Evolutionary conservation across 2,888 invertebrate genomes (phyloP), one percentile per base, ranked within the genome.

Genomic region (Chloromyia formosa): DNA sequence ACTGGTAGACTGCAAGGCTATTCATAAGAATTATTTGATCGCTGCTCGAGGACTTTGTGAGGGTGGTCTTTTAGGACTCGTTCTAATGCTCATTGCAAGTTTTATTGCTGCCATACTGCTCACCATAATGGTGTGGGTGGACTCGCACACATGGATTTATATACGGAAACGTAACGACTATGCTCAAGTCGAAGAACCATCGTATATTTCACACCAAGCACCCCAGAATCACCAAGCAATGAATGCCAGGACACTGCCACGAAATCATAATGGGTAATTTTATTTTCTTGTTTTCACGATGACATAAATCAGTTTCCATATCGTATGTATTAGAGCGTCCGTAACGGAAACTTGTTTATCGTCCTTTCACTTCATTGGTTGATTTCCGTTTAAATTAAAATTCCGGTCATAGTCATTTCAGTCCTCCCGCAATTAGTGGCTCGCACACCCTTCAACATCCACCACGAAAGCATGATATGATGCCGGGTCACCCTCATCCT

Each of bases 141-240:
- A 97, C 83, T 97, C 96, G 3, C 96, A 97, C 82, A 96, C 97
- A 9, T 97, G 97, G 97, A 96, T 97, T 83, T 96, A 97, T 83
- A 96, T 97, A 79, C 91, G 95, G 82, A 95, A 86, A 92, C 93
- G 96, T 91, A 87, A 89, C 68, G 90, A 92, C 83, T 93, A 93
- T 81, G 90, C 91, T 76, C 94, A 93, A 84, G 92, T 92, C 79
- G 95, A 94, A 84, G 95, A 95, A 84, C 93, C 93, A 77, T 94
- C 87, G 83, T 82, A 83, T 76, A 84, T 83, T 74, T 84, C 84
- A 1, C 84, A 84, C 79, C 85, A 85, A 77, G 84, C 87, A 78
- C 82, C 87, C 80, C 84, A 84, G 79, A 87, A 87, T 79, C 87
- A 87, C 75, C 88, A 87, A 76, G 78, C 83, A 83, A 87, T 80